These are phyloP conservation scores for Anthoscopus minutus DNA, from an alignment of 2,113 vertebrate species.

Conservation along the genomic window DNA sequence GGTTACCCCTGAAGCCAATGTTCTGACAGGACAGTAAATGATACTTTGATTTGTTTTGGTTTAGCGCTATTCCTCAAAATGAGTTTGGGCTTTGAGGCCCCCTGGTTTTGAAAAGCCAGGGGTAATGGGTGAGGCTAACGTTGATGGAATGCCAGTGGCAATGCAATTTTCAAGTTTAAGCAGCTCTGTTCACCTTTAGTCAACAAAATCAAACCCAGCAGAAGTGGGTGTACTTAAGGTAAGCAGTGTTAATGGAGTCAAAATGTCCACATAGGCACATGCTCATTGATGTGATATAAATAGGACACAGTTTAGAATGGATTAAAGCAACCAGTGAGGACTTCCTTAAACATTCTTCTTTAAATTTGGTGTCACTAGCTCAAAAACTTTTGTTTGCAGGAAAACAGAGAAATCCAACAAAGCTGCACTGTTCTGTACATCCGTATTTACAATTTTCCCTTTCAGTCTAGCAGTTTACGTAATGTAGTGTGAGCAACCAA, in stretches of 20 bases:
- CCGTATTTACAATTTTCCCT: not conserved
- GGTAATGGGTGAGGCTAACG: accelerated
- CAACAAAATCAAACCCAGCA: not conserved
- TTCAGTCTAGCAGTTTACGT: not conserved
- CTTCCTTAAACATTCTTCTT: not conserved
- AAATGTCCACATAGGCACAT: not conserved
- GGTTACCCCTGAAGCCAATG: not conserved
- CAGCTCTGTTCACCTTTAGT: not conserved
- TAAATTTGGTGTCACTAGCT: not conserved
- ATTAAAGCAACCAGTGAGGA: not conserved
- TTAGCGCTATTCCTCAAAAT: not conserved
- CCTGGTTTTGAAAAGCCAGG: not conserved
- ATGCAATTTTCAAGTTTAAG: not conserved
- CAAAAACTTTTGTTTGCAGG: not conserved
- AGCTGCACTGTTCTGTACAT: not conserved
- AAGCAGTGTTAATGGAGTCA: not conserved
- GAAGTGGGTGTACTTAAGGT: not conserved
- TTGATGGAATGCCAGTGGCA: not conserved
- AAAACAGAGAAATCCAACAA: not conserved
- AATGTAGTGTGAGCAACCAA: accelerated
- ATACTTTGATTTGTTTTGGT: not conserved
- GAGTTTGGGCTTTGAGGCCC: not conserved
- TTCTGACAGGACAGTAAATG: not conserved
- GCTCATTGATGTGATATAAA: not conserved
- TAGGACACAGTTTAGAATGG: not conserved